Evolutionary conservation across 2,888 invertebrate genomes (phyloP).

Genomic region (Artemia sp.): DNA sequence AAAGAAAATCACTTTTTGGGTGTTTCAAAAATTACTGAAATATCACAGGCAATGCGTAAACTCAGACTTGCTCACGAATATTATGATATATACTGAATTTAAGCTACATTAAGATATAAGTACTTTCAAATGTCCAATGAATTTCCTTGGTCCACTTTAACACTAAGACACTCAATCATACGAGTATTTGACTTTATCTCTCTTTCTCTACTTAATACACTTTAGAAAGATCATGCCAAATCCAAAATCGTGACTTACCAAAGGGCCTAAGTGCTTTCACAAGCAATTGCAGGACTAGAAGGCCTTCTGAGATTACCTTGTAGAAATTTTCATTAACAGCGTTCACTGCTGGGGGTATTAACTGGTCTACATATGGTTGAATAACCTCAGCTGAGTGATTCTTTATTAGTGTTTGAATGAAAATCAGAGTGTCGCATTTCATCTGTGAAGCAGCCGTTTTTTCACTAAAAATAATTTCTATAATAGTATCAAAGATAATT

Average conservation of each 20-base stretch:
- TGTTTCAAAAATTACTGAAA: no score
- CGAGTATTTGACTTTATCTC: neutral
- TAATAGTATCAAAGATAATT: neutral
- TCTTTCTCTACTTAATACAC: neutral
- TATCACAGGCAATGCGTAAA: no score
- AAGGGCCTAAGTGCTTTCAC: slow-evolving; percentile 82
- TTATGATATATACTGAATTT: slow-evolving; percentile 1
- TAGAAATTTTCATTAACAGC: slow-evolving; percentile 92
- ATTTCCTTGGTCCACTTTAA: neutral
- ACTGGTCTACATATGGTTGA: slow-evolving; percentile 54
- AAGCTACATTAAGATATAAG: neutral
- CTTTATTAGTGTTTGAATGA: slow-evolving; percentile 63
- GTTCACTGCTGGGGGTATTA: slow-evolving; percentile 66
- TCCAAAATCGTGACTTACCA: slow-evolving; percentile 35
- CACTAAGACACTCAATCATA: neutral
- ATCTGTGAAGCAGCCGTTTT: slow-evolving; percentile 90
- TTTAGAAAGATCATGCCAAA: neutral
- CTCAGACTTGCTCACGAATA: neutral
- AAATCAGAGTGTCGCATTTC: slow-evolving; percentile 90
- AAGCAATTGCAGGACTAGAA: slow-evolving; percentile 76
- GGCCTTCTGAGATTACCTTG: slow-evolving; percentile 92
- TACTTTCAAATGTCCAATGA: neutral
- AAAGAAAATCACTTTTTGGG: no score
- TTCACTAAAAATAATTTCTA: slow-evolving; percentile 40
- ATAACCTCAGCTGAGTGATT: slow-evolving; percentile 63